Evolutionary conservation across 1,140 invertebrate genomes (phyloP).

Genomic region (Brachionus asplanchnoidis): DNA sequence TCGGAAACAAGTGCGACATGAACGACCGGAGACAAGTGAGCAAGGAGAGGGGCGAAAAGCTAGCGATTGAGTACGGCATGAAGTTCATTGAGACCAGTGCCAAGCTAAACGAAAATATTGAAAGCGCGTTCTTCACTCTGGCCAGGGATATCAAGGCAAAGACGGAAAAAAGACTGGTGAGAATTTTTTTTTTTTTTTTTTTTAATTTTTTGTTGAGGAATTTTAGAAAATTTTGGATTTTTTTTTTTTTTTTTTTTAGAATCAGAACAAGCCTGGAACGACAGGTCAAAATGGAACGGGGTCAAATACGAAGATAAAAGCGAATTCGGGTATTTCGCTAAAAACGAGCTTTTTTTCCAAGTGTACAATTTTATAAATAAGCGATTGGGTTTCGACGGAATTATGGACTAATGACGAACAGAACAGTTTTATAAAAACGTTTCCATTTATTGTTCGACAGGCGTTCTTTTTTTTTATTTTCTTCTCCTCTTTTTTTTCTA

Average conservation of each 20-base stretch:
- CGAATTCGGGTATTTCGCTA: not conserved
- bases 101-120: constrained; percentile 70
- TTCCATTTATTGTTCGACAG: not conserved
- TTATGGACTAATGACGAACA: not conserved
- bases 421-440: not conserved
- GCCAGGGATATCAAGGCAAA: constrained; percentile 57
- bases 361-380: constrained; percentile 37
- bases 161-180: constrained; percentile 36
- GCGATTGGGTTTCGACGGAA: not conserved
- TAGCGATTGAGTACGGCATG: constrained; percentile 91
- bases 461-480: not conserved
- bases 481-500: not conserved
- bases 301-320: not conserved
- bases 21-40: constrained; percentile 88
- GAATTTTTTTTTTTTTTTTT: not conserved
- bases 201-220: not conserved
- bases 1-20: constrained; percentile 99
- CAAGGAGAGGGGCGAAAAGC: constrained; percentile 79
- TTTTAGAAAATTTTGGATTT: not conserved
- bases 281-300: not conserved
- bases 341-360: constrained; percentile 26
- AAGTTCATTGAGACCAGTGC: constrained; percentile 98
- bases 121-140: constrained; percentile 62
- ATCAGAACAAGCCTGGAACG: constrained; percentile 18
- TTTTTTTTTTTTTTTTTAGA: constrained; percentile 13